Evolutionary conservation across 2,113 vertebrate genomes (phyloP).

Genomic region (Spea bombifrons): DNA sequence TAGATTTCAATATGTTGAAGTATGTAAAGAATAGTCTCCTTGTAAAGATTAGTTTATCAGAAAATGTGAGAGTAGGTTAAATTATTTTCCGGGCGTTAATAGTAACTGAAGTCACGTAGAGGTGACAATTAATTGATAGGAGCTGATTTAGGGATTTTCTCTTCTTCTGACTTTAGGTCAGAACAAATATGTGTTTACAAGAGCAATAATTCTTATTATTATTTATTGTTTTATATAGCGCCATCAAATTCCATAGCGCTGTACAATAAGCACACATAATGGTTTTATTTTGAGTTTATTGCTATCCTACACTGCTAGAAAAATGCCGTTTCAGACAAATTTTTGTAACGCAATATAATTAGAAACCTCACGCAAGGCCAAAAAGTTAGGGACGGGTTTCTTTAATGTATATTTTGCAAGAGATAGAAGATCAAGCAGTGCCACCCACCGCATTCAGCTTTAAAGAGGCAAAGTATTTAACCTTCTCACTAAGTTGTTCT

Average conservation of each 20-base stretch:
- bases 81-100: slow-evolving; percentile 43
- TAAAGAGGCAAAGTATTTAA: not conserved
- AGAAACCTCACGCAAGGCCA: slow-evolving; percentile 13
- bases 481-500: not conserved
- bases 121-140: slow-evolving; percentile 40
- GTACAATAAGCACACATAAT: not conserved
- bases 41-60: slow-evolving; percentile 45
- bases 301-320: not conserved
- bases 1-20: not conserved
- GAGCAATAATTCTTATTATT: slow-evolving; percentile 4
- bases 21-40: slow-evolving; percentile 29
- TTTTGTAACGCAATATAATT: not conserved
- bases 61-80: slow-evolving; percentile 39
- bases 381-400: not conserved
- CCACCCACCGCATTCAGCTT: not conserved
- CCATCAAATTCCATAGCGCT: too few relatives aligned
- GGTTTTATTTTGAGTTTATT: slow-evolving; percentile 23
- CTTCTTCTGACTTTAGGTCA: slow-evolving; percentile 38
- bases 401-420: not conserved
- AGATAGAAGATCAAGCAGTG: not conserved
- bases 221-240: too few relatives aligned
- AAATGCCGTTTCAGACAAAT: not conserved
- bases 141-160: slow-evolving; percentile 44
- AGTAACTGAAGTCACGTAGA: slow-evolving; percentile 38
- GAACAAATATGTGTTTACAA: slow-evolving; percentile 42